Percentiles rank a stretch among this genome's conserved stretches.
These are phyloP conservation scores for Colaptes auratus DNA, from an alignment of 2,113 vertebrate genomes.

Conservation along the genomic window DNA sequence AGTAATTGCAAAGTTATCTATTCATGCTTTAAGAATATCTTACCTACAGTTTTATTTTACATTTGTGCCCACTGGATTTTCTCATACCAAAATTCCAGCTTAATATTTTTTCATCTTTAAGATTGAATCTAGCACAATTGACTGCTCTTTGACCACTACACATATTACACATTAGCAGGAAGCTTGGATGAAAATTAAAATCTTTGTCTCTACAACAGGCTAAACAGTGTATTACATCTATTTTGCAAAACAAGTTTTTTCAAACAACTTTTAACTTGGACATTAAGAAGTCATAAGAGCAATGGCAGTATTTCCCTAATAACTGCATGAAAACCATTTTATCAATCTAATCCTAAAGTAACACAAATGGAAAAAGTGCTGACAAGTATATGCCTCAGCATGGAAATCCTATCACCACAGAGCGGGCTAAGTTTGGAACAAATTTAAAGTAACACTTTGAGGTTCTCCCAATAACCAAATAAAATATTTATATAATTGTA, in stretches of 20 bases:
- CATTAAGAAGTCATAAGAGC: background rate
- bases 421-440: background rate
- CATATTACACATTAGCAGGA: background rate
- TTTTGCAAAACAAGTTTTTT: background rate
- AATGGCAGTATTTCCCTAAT: background rate
- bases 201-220: background rate
- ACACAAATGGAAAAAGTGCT: background rate
- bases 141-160: background rate
- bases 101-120: background rate
- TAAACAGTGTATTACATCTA: background rate
- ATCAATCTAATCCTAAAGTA: background rate
- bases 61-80: background rate
- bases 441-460: background rate
- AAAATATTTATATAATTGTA: background rate
- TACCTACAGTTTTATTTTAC: background rate
- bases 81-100: background rate
- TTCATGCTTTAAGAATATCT: background rate
- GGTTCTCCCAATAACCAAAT: background rate
- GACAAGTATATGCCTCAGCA: accelerated
- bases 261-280: background rate
- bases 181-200: background rate
- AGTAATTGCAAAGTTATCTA: background rate
- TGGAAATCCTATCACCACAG: background rate
- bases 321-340: background rate
- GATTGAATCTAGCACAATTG: background rate